Base-by-base conservation (phyloP, 1,140 invertebrate genomes). In the Stenopsyche tienmushanensis region DNA sequence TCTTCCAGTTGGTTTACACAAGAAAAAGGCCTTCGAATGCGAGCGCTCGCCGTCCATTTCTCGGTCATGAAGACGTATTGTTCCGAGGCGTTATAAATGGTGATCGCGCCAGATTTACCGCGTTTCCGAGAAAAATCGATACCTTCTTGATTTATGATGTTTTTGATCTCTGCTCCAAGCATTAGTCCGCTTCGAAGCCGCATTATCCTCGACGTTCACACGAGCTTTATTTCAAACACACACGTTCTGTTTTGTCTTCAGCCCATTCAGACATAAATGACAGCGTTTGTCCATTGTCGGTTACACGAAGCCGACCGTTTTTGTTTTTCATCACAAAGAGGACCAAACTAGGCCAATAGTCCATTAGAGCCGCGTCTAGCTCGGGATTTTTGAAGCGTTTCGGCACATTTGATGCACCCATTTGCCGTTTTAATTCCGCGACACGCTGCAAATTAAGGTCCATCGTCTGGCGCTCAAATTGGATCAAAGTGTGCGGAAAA, bases 381-480 rank as follows among this genome's bases (percentile, higher is more conserved):
- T n/a, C n/a, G n/a, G 29, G 29, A 34, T 34, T 34, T 34, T 34
- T 34, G 29, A 34, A 34, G 13, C 13, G 13, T 7, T 7, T 34
- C 29, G 29, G 29, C 29, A 34, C 29, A 34, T 34, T 34, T 34
- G 29, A 34, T 25, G 26, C 52, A 55, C 52, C 25, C 29, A 34
- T 26, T 55, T 55, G 41, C 41, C 9, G 41, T 1, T 42, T n/a
- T 42, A 42, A 42, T 42, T 42, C 26, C 23, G 41, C 41, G 41
- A 20, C 21, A 20, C 29, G 53, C 15, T 21, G 53, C 55, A 24
- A 58, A 58, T 58, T 58, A 39, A 44, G 34, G 55, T 39, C 55
- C 55, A 41, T 58, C 55, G 29, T 21, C 55, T 25, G n/a, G n/a
- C 52, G 21, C 23, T 24, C 29, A 58, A 58, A 58, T 58, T 58